Evolutionary conservation across 2,888 invertebrate genomes (phyloP).

Genomic region (Spodoptera littoralis): DNA sequence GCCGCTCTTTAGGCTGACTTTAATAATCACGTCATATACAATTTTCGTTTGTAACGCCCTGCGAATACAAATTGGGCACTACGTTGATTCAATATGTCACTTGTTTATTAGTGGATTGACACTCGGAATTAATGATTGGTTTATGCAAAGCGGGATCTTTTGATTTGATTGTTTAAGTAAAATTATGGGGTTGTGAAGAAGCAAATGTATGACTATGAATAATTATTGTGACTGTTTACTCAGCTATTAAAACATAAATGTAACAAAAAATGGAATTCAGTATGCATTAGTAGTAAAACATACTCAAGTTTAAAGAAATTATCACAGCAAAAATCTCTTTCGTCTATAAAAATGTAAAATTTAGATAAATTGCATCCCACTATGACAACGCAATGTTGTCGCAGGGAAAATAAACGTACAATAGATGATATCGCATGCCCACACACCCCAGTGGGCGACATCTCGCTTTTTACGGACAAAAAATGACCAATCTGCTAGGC

Average conservation of each 20-base stretch:
- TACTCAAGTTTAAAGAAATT: constrained; percentile 39
- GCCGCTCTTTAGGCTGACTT: constrained; percentile 84
- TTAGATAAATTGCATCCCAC: constrained; percentile 55
- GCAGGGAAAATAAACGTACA: constrained; percentile 55
- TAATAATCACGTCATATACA: constrained; percentile 87
- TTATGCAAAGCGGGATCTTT: neutral
- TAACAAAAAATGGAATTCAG: neutral
- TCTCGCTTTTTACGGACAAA: constrained; percentile 75
- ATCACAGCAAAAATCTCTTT: constrained; percentile 50
- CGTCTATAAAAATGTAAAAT: constrained; percentile 45
- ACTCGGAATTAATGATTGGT: constrained; percentile 46
- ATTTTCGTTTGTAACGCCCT: constrained; percentile 78
- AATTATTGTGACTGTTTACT: no score
- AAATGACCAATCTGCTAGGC: constrained; percentile 82
- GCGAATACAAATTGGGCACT: constrained; percentile 77
- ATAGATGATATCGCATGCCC: constrained; percentile 66
- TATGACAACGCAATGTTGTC: constrained; percentile 55
- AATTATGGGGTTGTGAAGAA: neutral
- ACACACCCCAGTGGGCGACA: constrained; percentile 73
- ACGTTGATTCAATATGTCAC: constrained; percentile 74
- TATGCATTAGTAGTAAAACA: no score
- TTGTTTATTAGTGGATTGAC: constrained; percentile 63
- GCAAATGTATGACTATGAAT: no score
- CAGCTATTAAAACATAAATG: neutral
- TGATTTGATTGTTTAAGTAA: neutral